These are phyloP conservation scores for Notospermus geniculatus DNA, from an alignment of 1,140 invertebrate genomes.

Conservation along the genomic window DNA sequence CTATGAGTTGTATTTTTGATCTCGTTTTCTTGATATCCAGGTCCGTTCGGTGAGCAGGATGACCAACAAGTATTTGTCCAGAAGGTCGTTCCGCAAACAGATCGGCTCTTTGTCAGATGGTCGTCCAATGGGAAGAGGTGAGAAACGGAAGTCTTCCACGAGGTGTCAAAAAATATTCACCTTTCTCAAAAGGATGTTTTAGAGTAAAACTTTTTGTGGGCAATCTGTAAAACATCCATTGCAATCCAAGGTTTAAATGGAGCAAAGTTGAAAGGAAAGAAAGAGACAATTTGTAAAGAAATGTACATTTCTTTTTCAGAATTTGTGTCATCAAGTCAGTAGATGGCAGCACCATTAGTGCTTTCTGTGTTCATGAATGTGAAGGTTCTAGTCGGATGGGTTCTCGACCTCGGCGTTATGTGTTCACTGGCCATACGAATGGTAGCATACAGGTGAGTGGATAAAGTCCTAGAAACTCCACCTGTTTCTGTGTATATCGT, in stretches of 20 bases:
- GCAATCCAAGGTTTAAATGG: no score
- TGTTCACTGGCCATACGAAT: slow-evolving; percentile 93
- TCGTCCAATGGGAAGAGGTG: slow-evolving; percentile 92
- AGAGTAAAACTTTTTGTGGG: no score
- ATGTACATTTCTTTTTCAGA: slow-evolving; percentile 56
- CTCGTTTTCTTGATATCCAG: slow-evolving; percentile 47
- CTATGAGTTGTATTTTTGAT: background rate
- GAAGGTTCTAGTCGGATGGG: slow-evolving; percentile 89
- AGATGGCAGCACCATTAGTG: slow-evolving; percentile 89
- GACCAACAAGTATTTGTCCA: slow-evolving; percentile 98
- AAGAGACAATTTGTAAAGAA: background rate
- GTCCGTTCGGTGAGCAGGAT: slow-evolving; percentile 95
- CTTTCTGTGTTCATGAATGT: slow-evolving; percentile 96
- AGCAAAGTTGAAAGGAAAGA: background rate
- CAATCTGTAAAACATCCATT: no score
- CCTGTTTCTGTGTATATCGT: no score
- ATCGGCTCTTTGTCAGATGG: slow-evolving; percentile 87
- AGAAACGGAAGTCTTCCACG: slow-evolving; percentile 12
- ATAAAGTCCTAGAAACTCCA: no score
- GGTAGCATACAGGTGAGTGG: slow-evolving; percentile 76
- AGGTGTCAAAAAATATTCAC: no score
- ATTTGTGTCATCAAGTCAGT: slow-evolving; percentile 94
- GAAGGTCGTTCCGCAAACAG: slow-evolving; percentile 94
- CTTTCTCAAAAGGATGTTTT: no score
- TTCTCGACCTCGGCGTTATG: slow-evolving; percentile 81